Evolutionary conservation across 1,140 invertebrate species (phyloP).

Genomic region (Idris sp.): DNA sequence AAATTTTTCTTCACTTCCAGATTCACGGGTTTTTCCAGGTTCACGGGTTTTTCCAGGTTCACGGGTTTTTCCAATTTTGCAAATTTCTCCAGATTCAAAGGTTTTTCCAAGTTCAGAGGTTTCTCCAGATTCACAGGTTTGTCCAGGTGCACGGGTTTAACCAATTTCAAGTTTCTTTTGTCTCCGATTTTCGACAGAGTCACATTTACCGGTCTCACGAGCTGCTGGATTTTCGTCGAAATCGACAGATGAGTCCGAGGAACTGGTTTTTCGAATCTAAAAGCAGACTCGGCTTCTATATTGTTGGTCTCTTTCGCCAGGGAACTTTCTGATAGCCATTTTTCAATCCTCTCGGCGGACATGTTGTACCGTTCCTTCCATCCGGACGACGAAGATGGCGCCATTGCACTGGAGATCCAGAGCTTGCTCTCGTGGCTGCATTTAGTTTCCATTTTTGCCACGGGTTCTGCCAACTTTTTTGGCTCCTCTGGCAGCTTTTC

Average conservation of each 20-base stretch:
- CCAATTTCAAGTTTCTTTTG: slow-evolving; percentile 56
- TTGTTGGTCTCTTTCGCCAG: slow-evolving; percentile 79
- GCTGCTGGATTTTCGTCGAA: slow-evolving; percentile 74
- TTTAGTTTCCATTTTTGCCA: slow-evolving; percentile 46
- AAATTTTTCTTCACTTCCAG: slow-evolving; percentile 20
- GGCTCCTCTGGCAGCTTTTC: slow-evolving; percentile 8
- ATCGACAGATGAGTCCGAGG: slow-evolving; percentile 72
- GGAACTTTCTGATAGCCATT: slow-evolving; percentile 84
- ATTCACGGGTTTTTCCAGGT: no score
- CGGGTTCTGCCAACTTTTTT: no score
- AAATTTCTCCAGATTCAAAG: no score
- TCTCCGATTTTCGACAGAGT: slow-evolving; percentile 74
- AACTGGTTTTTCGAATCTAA: slow-evolving; percentile 69
- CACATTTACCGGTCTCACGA: slow-evolving; percentile 76
- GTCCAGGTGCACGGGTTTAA: slow-evolving; percentile 36
- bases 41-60: no score
- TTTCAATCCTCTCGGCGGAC: slow-evolving; percentile 85
- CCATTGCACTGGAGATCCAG: slow-evolving; percentile 67
- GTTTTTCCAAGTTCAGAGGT: no score
- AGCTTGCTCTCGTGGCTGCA: slow-evolving; percentile 62
- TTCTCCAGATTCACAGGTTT: no score
- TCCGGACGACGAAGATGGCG: slow-evolving; percentile 58
- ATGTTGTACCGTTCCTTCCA: slow-evolving; percentile 85
- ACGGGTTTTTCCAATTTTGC: no score
- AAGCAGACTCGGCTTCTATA: slow-evolving; percentile 74